phyloP scores from a whole-genome alignment of 2,113 vertebrate genomes.

The Ginglymostoma cirratum region DNA sequence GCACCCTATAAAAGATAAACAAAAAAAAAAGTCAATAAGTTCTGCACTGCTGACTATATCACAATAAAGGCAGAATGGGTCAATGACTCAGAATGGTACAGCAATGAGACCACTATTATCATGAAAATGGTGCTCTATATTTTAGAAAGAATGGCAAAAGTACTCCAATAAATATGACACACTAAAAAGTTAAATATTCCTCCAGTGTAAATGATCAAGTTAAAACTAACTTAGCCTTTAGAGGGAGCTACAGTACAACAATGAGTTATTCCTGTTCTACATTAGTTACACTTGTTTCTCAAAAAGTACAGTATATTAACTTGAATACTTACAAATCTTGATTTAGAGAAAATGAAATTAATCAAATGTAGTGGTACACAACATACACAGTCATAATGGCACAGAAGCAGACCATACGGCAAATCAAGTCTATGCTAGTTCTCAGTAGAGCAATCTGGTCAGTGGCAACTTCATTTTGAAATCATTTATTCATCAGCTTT shows the following conservation, averaged over 20 bases:
- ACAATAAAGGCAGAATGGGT: not conserved
- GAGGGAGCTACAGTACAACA: conserved; percentile 13
- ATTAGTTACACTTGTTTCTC: not conserved
- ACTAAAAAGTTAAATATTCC: not conserved
- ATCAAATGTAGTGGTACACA: not conserved
- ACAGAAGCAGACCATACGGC: not conserved
- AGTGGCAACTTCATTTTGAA: no score
- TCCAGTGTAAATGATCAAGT: not conserved
- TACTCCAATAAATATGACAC: not conserved
- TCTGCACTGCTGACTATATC: not conserved
- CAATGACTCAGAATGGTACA: not conserved
- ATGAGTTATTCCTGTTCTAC: not conserved
- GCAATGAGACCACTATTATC: not conserved
- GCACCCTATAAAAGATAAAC: no score
- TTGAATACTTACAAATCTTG: not conserved
- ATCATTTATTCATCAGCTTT: no score
- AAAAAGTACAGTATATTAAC: not conserved
- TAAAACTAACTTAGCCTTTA: not conserved
- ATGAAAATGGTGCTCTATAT: not conserved
- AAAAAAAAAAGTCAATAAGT: not conserved
- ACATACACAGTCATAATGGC: not conserved
- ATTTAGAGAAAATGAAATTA: not conserved
- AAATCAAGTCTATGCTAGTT: not conserved
- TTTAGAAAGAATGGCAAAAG: not conserved
- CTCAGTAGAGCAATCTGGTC: no score